A percentile compares a stretch with the other conserved stretches of the same genome.
phyloP scores from a whole-genome alignment of 2,888 invertebrate genomes.

The Tetranychus piercei region DNA sequence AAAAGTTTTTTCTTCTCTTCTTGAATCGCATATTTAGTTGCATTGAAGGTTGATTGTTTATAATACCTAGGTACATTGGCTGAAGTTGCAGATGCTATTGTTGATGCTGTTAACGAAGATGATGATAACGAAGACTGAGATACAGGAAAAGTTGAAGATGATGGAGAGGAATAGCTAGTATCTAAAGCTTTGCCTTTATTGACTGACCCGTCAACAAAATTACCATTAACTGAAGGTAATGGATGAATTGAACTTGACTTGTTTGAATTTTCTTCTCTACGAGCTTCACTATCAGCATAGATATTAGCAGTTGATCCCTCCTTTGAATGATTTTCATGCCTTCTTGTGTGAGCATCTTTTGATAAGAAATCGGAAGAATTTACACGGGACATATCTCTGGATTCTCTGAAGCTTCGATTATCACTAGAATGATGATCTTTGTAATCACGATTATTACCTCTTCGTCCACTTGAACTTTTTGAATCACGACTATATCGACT shows the following conservation, averaged over 20 bases:
- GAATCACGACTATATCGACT: neutral
- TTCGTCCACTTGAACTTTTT: neutral
- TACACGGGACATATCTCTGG: neutral
- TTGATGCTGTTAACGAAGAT: neutral
- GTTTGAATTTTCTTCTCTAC: too few relatives aligned
- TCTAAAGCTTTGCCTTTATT: too few relatives aligned
- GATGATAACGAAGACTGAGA: neutral
- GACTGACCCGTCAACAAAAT: too few relatives aligned
- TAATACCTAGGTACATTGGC: constrained; percentile 25
- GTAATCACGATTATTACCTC: neutral
- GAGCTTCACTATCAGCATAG: too few relatives aligned
- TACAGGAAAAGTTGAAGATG: neutral
- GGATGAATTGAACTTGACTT: too few relatives aligned
- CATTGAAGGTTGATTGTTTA: constrained; percentile 41
- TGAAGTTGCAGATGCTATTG: neutral
- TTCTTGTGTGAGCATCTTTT: too few relatives aligned
- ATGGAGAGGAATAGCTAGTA: too few relatives aligned
- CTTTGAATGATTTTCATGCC: too few relatives aligned
- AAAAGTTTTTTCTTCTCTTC: constrained; percentile 76
- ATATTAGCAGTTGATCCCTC: too few relatives aligned
- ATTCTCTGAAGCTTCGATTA: neutral
- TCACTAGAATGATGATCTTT: neutral
- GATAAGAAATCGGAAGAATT: too few relatives aligned
- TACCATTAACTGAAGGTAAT: too few relatives aligned
- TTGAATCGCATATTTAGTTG: constrained; percentile 64